Percentiles rank a stretch among this genome's conserved stretches.
phyloP scores from a whole-genome alignment of 2,888 invertebrate genomes.

The Drosophila helvetica region DNA sequence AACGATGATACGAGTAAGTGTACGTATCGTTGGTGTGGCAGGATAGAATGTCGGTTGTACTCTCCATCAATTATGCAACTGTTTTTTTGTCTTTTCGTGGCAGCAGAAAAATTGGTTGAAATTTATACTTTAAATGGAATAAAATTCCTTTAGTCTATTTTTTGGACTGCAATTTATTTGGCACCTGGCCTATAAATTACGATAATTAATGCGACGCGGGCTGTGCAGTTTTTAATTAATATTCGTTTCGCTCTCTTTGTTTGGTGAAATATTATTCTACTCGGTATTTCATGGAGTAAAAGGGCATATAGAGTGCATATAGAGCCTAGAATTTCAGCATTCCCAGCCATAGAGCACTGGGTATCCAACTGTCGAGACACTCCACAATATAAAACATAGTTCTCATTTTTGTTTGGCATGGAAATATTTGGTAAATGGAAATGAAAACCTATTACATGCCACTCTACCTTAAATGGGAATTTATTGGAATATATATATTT shows the following conservation, averaged over 20 bases:
- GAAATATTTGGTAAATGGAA: slow-evolving; percentile 27
- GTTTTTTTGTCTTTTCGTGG: slow-evolving; percentile 13
- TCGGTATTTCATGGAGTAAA: neutral
- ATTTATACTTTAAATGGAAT: slow-evolving; percentile 32
- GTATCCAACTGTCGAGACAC: neutral
- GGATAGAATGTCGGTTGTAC: neutral
- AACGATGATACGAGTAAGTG: neutral
- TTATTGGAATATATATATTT: neutral
- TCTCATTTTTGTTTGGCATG: slow-evolving; percentile 4
- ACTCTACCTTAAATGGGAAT: slow-evolving; percentile 4
- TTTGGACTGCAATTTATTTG: slow-evolving; percentile 48
- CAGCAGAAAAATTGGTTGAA: slow-evolving; percentile 16
- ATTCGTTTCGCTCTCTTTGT: slow-evolving; percentile 6
- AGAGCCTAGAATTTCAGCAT: neutral
- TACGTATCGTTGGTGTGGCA: slow-evolving; percentile 11
- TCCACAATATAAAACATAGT: neutral
- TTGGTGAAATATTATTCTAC: neutral
- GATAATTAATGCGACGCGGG: slow-evolving; percentile 55
- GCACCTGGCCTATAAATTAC: slow-evolving; percentile 67
- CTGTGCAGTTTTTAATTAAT: slow-evolving; percentile 30
- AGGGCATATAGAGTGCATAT: too few species aligned
- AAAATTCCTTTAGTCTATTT: slow-evolving; percentile 21
- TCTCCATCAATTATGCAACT: slow-evolving; percentile 39
- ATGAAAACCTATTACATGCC: slow-evolving; percentile 5
- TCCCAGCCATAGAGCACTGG: neutral